Evolutionary conservation across 1,140 invertebrate genomes (phyloP).

Genomic region (Polypedilum vanderplanki): DNA sequence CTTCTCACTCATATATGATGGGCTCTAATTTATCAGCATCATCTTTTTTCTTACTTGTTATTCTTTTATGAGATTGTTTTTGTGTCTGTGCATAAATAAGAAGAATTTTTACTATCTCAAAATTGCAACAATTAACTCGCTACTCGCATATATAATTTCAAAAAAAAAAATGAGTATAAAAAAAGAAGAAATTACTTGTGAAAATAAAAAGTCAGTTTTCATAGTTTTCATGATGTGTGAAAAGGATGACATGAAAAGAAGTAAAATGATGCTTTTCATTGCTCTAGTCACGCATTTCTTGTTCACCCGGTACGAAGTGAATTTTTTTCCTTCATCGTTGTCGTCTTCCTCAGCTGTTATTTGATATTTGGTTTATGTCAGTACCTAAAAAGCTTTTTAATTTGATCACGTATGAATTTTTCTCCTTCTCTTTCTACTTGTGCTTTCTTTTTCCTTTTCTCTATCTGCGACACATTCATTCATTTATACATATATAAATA

Average conservation of each 20-base stretch:
- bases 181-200: not conserved
- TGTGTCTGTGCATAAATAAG: no score
- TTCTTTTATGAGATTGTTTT: not conserved
- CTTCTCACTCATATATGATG: not conserved
- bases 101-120: no score
- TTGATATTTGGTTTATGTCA: slow-evolving; percentile 10
- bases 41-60: no score
- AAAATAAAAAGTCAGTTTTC: slow-evolving; percentile 6
- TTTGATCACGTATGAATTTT: slow-evolving; percentile 18
- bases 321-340: not conserved
- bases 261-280: slow-evolving; percentile 17
- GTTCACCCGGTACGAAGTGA: not conserved
- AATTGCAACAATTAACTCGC: no score
- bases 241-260: slow-evolving; percentile 1
- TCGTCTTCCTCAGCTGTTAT: slow-evolving; percentile 16
- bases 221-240: slow-evolving; percentile 18
- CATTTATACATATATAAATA: not conserved
- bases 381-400: slow-evolving; percentile 19
- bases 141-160: no score
- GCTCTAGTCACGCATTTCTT: not conserved
- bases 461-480: not conserved
- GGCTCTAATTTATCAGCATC: not conserved
- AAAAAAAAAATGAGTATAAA: not conserved
- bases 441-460: not conserved
- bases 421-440: not conserved